Evolutionary conservation across 2,888 invertebrate genomes (phyloP).

Genomic region (Drosophila stalkeri): DNA sequence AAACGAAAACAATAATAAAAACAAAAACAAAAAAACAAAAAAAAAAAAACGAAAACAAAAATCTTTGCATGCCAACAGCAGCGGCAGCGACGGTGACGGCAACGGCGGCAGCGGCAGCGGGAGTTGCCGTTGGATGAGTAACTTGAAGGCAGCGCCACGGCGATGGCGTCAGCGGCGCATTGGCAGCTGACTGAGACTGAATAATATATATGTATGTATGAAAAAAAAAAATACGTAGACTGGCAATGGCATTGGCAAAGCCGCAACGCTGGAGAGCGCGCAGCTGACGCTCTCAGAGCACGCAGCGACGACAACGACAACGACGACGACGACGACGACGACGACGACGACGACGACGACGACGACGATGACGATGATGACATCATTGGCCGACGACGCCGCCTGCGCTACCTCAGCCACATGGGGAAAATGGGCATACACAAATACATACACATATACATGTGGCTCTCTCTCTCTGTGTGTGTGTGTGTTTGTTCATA

Average conservation of each 20-base stretch:
- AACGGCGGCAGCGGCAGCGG: conserved; percentile 21
- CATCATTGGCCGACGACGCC: conserved; percentile 58
- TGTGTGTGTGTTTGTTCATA: conserved; percentile 19
- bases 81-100: conserved; percentile 11
- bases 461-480: not conserved
- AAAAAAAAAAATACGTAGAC: not conserved
- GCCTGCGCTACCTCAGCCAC: conserved; percentile 7
- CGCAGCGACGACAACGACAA: conserved; percentile 39
- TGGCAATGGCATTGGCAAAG: conserved; percentile 32
- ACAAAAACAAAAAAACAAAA: conserved; percentile 20
- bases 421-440: not conserved
- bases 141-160: conserved; percentile 39
- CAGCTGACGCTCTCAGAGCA: conserved; percentile 35
- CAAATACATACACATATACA: not conserved
- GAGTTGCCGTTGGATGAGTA: conserved; percentile 54
- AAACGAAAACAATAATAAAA: conserved; percentile 37
- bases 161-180: conserved; percentile 74
- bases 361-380: conserved; percentile 56
- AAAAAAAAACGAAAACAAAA: conserved; percentile 25
- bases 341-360: conserved; percentile 33
- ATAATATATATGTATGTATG: too few species aligned
- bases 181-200: conserved; percentile 52
- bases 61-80: conserved; percentile 22
- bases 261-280: conserved; percentile 32
- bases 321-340: conserved; percentile 58